A percentile compares a stretch with the other conserved stretches of the same genome.
Conservation (phyloP, 2,888 invertebrate genomes). For the Orchesellides sinensis region DNA sequence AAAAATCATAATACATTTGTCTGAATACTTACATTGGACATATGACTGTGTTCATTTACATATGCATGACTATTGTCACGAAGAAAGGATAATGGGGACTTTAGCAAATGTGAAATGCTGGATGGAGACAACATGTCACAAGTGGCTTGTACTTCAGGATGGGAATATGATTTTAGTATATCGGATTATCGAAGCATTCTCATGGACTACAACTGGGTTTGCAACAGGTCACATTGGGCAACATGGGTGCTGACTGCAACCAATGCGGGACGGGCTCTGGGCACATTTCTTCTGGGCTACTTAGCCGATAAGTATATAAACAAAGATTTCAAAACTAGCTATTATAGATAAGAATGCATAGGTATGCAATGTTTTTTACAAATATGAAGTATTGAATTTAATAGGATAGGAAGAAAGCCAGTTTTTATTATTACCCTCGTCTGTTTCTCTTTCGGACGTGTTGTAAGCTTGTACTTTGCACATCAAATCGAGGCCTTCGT, state of each 20-base stretch:
- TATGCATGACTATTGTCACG: not conserved
- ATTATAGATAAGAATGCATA: not conserved
- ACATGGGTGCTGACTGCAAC: constrained; percentile 79
- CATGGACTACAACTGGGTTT: constrained; percentile 81
- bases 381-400: constrained; percentile 73
- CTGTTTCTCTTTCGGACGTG: constrained; percentile 71
- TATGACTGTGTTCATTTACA: not conserved
- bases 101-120: constrained; percentile 69
- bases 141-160: constrained; percentile 78
- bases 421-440: constrained; percentile 79
- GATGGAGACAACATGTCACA: constrained; percentile 18
- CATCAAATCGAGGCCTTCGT: constrained; percentile 62
- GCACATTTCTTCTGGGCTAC: constrained; percentile 67
- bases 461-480: constrained; percentile 59
- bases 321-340: not conserved
- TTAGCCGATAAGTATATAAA: constrained; percentile 69
- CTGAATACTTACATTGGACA: too few species aligned
- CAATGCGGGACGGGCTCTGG: constrained; percentile 55
- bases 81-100: constrained; percentile 49
- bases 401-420: constrained; percentile 78
- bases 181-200: constrained; percentile 79
- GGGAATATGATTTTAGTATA: constrained; percentile 79
- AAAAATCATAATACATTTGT: too few species aligned
- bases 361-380: too few species aligned
- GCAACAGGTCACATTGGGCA: constrained; percentile 79